phyloP scores from a whole-genome alignment of 2,797 vertebrate species.

The Gymnodraco acuticeps region DNA sequence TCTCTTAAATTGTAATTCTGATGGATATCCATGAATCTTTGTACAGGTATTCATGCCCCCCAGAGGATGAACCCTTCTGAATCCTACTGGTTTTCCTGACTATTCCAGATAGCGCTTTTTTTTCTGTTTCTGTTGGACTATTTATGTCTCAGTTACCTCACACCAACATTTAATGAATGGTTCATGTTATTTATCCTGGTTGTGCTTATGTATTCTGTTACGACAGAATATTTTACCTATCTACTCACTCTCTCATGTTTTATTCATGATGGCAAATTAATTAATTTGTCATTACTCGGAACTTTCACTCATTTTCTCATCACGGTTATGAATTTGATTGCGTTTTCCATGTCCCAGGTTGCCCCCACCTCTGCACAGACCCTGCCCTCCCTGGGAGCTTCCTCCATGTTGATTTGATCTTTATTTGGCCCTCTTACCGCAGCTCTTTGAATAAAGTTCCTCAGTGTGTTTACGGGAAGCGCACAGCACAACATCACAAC shows the following conservation, averaged over 20 bases:
- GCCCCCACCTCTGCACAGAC: slow-evolving; percentile 39
- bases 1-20: neutral
- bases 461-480: slow-evolving; percentile 83
- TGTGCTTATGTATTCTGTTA: slow-evolving; percentile 4
- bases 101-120: neutral
- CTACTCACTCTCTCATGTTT: too few species aligned
- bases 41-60: neutral
- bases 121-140: neutral
- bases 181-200: neutral
- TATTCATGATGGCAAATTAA: neutral
- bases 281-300: neutral
- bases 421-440: slow-evolving; percentile 78
- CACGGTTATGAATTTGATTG: slow-evolving; percentile 16
- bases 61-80: neutral
- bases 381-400: slow-evolving; percentile 47
- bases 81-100: neutral
- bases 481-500: slow-evolving; percentile 74
- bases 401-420: slow-evolving; percentile 78
- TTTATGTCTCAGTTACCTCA: neutral
- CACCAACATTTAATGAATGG: neutral
- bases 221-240: too few species aligned
- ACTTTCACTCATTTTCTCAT: neutral
- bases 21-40: neutral
- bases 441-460: slow-evolving; percentile 84
- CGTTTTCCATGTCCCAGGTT: slow-evolving; percentile 62